phyloP scores from a whole-genome alignment of 2,797 vertebrate genomes.

The Anomalospiza imberbis region DNA sequence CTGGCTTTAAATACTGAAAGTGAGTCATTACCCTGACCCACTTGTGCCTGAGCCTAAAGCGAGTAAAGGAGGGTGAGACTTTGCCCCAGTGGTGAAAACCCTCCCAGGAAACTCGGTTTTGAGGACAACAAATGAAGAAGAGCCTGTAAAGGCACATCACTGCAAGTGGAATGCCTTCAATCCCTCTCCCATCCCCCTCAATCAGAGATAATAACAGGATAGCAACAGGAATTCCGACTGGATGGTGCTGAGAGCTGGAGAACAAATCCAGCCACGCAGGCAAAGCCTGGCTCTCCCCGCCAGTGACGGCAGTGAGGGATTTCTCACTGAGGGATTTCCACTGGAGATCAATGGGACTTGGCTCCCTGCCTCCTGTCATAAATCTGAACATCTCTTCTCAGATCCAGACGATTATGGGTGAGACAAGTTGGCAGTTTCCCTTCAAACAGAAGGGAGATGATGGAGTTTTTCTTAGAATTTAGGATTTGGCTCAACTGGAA shows the following conservation, averaged over 20 bases:
- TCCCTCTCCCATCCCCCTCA: background rate
- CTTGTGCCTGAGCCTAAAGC: background rate
- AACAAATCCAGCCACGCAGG: background rate
- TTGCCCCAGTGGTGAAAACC: background rate
- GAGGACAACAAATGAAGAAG: background rate
- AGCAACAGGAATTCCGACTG: background rate
- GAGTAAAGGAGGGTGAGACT: background rate
- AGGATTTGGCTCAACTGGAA: background rate
- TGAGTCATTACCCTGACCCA: background rate
- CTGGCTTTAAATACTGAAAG: conserved; percentile 6
- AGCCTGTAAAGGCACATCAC: background rate
- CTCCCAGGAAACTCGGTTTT: background rate
- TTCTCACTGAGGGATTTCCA: conserved; percentile 4
- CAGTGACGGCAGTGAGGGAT: background rate
- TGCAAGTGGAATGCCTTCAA: background rate
- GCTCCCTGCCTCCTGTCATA: conserved; percentile 19
- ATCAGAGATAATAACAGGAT: background rate
- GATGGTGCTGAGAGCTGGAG: background rate
- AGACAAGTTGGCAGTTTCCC: conserved; percentile 43
- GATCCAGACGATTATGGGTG: background rate
- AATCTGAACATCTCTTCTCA: background rate
- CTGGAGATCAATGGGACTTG: conserved; percentile 31
- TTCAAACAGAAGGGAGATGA: conserved; percentile 27
- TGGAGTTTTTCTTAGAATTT: background rate
- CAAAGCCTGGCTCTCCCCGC: background rate